Evolutionary conservation across 2,888 invertebrate species (phyloP), one percentile per base, ranked within the genome.

Genomic region (Pseudoips prasinana): DNA sequence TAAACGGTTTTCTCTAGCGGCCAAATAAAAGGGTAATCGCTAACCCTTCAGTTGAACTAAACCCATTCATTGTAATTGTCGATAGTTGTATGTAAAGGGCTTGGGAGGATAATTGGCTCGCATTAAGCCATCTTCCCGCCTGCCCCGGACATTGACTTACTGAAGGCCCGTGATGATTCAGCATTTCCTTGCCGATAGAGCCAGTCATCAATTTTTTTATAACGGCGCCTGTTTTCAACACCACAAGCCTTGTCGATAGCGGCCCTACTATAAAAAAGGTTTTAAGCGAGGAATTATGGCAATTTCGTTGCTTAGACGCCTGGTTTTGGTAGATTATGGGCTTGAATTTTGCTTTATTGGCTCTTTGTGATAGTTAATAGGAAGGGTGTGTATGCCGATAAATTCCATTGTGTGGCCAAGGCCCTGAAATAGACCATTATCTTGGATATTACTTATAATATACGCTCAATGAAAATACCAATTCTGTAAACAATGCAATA

Each of bases 131-230:
- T 58, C 50, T 49, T 59, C 40, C 39, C 42, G 41, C 35, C 54
- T 65, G 66, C 10, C 32, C 22, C 48, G 49, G 63, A 63, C 67
- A 51, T 61, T 66, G 65, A 66, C 61, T 64, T 64, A 66, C 54
- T 46, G 57, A 35, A 52, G 46, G 46, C 38, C 36, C 48, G 46
- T 17, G 46, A 39, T 40, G 30, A 52, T 48, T 47, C 56, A 47
- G 54, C 54, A 19, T 36, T 40, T 53, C 39, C 24, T 34, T 36
- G 31, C 39, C 27, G 29, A 43, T 33, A 33, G 29, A 46, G 26
- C 43, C 8, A 57, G 46, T 46, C 48, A 47, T 48, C 47, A 52
- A 42, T 57, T 52, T 49, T 56, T 53, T 61, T 53, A 48, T 35
- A 48, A 46, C 43, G 26, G 27, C 33, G 53, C 36, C 46, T 53